These are phyloP conservation scores for Sebastes cheni DNA, from an alignment of 2,797 vertebrate species.

Conservation along the genomic window DNA sequence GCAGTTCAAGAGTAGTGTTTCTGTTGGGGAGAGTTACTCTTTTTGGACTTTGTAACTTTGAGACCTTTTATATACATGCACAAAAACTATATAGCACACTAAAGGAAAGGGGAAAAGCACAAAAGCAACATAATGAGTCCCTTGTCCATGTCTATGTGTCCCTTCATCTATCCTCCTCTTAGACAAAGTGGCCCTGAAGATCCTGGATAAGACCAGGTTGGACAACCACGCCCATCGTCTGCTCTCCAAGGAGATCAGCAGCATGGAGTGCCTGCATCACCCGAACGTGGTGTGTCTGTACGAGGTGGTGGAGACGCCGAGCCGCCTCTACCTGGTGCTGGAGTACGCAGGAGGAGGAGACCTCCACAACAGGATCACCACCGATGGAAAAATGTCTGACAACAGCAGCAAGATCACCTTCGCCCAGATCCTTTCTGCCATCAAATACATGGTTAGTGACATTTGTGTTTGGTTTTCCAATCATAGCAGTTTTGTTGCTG, in stretches of 20 bases:
- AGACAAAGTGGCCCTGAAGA: slow-evolving; percentile 98
- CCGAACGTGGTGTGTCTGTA: slow-evolving; percentile 93
- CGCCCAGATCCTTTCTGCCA: slow-evolving; percentile 92
- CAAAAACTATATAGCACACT: no score
- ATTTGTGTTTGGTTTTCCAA: neutral
- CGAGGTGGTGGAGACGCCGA: slow-evolving; percentile 92
- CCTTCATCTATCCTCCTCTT: slow-evolving; percentile 7
- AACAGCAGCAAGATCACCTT: slow-evolving; percentile 88
- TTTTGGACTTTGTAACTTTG: no score
- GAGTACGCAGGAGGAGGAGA: slow-evolving; percentile 95
- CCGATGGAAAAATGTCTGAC: slow-evolving; percentile 88
- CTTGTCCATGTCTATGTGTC: neutral
- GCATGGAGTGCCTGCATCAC: slow-evolving; percentile 92
- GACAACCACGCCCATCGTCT: slow-evolving; percentile 89
- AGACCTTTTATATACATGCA: no score
- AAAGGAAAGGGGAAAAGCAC: no score
- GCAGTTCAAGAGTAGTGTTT: no score
- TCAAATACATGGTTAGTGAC: slow-evolving; percentile 93
- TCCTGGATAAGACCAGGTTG: slow-evolving; percentile 91
- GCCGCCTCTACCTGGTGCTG: slow-evolving; percentile 92
- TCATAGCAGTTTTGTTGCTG: neutral
- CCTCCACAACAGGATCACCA: slow-evolving; percentile 89
- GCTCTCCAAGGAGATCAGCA: slow-evolving; percentile 90
- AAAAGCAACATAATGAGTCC: no score
- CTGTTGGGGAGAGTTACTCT: no score